Percentiles rank a stretch among this genome's conserved stretches.
Evolutionary conservation across 2,888 invertebrate species (phyloP).

Genomic region (Drosophila testacea): DNA sequence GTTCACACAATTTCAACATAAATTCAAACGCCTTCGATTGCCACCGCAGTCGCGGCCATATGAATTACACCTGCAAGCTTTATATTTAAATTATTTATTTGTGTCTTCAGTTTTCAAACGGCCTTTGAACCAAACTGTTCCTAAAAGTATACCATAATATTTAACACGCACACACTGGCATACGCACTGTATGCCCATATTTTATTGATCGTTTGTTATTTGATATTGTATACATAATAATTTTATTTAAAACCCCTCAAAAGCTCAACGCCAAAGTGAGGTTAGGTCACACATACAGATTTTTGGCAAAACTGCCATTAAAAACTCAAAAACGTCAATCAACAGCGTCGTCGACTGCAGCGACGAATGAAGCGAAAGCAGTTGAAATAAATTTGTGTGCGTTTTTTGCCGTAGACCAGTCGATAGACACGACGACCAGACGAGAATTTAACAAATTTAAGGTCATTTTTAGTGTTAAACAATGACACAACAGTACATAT

Average conservation of each 20-base stretch:
- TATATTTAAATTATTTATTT: conserved; percentile 14
- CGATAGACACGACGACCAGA: conserved; percentile 44
- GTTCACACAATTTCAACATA: conserved; percentile 32
- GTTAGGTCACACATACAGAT: conserved; percentile 34
- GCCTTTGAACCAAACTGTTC: conserved; percentile 5
- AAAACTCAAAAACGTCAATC: conserved; percentile 32
- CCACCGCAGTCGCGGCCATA: conserved; percentile 48
- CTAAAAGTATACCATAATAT: conserved; percentile 45
- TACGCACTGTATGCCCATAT: background rate
- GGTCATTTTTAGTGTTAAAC: conserved; percentile 80
- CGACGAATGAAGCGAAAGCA: conserved; percentile 25
- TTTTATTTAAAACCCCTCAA: conserved; percentile 5
- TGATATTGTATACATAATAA: conserved; percentile 11
- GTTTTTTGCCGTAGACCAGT: conserved; percentile 28
- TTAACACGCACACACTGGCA: background rate
- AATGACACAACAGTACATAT: conserved; percentile 57
- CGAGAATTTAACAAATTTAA: conserved; percentile 73
- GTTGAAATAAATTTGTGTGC: conserved; percentile 48
- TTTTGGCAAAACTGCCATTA: conserved; percentile 27
- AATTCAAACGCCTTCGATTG: conserved; percentile 55
- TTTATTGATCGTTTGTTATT: conserved; percentile 21
- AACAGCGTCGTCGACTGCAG: conserved; percentile 1
- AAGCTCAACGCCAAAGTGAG: conserved; percentile 34
- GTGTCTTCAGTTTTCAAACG: background rate
- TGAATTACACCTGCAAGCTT: conserved; percentile 22